These are phyloP conservation scores for Limosa lapponica DNA, from an alignment of 2,797 vertebrate genomes.

Conservation along the genomic window DNA sequence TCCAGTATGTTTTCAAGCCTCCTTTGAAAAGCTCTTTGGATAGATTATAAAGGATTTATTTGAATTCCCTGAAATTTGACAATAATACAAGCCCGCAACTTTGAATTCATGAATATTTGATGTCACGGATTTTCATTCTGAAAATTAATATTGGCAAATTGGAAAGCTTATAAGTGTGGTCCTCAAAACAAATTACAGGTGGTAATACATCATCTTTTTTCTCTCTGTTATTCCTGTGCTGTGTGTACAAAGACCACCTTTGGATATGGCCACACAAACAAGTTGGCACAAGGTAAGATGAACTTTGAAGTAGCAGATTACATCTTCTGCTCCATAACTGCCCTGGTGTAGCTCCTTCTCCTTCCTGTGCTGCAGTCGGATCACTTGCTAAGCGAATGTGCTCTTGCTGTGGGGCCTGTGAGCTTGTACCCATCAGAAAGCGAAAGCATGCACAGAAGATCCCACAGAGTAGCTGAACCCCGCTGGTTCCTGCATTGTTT, in stretches of 20 bases:
- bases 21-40: not conserved
- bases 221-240: not conserved
- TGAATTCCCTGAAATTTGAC: not conserved
- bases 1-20: not conserved
- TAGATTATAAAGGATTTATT: not conserved
- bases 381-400: not conserved
- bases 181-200: not conserved
- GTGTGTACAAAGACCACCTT: not conserved
- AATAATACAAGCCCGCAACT: not conserved
- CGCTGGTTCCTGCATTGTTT: fast-evolving
- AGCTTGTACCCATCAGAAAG: not conserved
- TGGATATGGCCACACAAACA: not conserved
- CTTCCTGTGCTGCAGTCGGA: not conserved
- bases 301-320: not conserved
- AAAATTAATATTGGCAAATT: not conserved
- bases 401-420: not conserved
- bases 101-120: not conserved
- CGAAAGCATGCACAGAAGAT: not conserved
- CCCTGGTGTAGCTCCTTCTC: not conserved
- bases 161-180: not conserved
- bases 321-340: not conserved
- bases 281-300: not conserved
- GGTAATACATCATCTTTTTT: not conserved
- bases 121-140: not conserved
- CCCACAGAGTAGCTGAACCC: not conserved